Conservation (phyloP, 2,888 invertebrate genomes). For the Sphaeridia pumilis region DNA sequence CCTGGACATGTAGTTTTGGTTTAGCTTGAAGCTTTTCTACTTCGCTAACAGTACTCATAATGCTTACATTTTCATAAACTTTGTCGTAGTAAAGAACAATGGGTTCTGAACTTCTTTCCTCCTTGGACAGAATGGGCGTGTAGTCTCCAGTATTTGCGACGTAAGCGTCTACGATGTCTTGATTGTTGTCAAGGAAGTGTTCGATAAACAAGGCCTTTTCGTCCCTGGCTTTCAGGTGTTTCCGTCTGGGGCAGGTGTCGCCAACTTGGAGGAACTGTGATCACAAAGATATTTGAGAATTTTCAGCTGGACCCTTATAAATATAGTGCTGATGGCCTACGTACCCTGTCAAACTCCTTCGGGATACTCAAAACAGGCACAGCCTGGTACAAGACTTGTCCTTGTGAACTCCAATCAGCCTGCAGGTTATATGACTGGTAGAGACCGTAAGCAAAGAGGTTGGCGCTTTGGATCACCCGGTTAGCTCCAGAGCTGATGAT, state of each 20-base stretch:
- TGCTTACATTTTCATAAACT: not conserved
- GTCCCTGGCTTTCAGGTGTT: not conserved
- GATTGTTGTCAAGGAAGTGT: not conserved
- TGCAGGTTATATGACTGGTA: not conserved
- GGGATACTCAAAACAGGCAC: not conserved
- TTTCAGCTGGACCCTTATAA: too few relatives aligned
- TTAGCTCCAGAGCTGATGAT: not conserved
- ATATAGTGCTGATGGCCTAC: too few relatives aligned
- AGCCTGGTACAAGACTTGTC: not conserved
- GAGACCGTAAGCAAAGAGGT: not conserved
- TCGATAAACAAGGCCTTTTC: not conserved
- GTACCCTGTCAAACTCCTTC: not conserved
- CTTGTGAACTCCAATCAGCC: not conserved
- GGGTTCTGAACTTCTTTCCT: not conserved
- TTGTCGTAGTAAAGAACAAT: not conserved
- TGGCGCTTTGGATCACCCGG: not conserved
- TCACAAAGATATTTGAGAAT: not conserved
- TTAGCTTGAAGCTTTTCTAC: too few relatives aligned
- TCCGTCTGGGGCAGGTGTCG: not conserved
- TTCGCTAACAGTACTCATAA: too few relatives aligned
- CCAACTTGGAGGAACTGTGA: not conserved
- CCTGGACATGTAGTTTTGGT: too few relatives aligned
- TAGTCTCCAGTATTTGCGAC: not conserved
- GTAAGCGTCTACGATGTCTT: not conserved
- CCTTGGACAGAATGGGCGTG: not conserved